Evolutionary conservation across 2,888 invertebrate genomes (phyloP).

Genomic region (Stratiomys singularior): DNA sequence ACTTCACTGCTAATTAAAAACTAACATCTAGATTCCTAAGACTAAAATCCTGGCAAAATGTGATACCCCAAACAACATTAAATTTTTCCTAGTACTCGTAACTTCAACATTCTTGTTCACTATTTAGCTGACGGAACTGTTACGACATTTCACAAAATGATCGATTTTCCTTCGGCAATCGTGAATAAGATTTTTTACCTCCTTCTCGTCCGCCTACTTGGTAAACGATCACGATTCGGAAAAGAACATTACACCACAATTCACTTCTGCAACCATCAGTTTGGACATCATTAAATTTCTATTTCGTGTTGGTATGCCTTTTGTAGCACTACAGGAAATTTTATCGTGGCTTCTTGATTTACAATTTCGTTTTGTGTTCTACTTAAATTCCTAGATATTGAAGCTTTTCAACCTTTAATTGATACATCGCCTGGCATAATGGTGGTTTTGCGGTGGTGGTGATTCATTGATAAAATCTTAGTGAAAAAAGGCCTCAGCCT

Average conservation of each 20-base stretch:
- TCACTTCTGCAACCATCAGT: background rate
- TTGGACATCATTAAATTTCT: constrained; percentile 7
- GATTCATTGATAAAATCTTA: background rate
- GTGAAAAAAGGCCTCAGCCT: background rate
- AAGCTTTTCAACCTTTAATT: background rate
- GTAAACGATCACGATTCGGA: background rate
- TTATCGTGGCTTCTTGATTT: no score
- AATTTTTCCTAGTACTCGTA: no score
- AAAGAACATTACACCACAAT: background rate
- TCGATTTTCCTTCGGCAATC: background rate
- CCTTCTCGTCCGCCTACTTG: background rate
- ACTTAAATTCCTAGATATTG: background rate
- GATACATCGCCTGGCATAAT: background rate
- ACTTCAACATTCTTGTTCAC: no score
- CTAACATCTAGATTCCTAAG: no score
- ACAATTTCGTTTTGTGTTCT: no score
- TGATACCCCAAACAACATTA: no score
- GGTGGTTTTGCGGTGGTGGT: background rate
- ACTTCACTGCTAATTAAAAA: no score
- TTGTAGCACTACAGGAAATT: no score
- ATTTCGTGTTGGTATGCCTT: background rate
- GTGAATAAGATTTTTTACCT: background rate
- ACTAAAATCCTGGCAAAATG: no score
- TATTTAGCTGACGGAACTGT: no score
- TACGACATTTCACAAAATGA: no score